Conservation (phyloP, 1,140 invertebrate species). For the Trinorchestia longiramus region DNA sequence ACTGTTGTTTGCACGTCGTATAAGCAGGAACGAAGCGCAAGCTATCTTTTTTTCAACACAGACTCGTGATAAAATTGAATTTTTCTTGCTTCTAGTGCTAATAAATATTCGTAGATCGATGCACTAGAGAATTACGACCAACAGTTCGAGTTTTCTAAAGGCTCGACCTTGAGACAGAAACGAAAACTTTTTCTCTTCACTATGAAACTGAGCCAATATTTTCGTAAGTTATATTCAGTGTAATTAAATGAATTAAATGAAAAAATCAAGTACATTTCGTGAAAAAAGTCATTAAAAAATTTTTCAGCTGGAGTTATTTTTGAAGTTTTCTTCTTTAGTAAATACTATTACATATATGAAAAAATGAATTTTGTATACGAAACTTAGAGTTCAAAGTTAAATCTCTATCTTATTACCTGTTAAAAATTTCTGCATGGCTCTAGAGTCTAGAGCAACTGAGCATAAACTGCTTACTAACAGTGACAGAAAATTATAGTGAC, state of each 20-base stretch:
- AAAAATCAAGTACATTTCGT: not conserved
- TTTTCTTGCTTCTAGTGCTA: not conserved
- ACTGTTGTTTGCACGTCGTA: not conserved
- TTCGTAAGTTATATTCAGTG: not conserved
- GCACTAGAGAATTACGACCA: not conserved
- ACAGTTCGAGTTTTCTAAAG: not conserved
- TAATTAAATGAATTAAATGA: not conserved
- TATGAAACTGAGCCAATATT: not conserved
- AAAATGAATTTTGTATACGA: not conserved
- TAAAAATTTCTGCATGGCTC: not conserved
- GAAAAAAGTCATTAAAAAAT: not conserved
- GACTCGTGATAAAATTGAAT: not conserved
- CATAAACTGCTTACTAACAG: too few species aligned
- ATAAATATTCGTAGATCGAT: not conserved
- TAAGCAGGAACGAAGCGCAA: not conserved
- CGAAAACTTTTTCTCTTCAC: not conserved
- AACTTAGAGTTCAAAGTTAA: not conserved
- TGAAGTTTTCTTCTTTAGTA: not conserved
- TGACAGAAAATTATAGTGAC: not conserved
- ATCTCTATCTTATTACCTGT: not conserved
- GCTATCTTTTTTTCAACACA: not conserved
- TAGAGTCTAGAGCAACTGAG: not conserved
- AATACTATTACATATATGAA: not conserved
- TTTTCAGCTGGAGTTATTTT: not conserved
- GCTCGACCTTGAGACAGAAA: too few species aligned